A percentile compares a stretch with the other conserved stretches of the same genome.
Conservation (phyloP, 2,113 vertebrate species). For the Podocnemis expansa region DNA sequence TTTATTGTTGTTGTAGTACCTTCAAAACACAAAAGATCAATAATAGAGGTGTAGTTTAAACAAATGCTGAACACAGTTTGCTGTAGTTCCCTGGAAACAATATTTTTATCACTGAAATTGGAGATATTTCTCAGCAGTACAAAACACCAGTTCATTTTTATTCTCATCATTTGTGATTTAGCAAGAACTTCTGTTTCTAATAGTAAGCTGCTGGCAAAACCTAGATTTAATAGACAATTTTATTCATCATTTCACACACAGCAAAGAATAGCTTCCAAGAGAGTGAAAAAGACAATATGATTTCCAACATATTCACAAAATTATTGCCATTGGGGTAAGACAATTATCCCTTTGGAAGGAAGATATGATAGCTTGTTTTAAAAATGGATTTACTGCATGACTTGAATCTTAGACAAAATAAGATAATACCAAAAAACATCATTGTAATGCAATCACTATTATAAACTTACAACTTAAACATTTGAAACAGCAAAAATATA, state of each 20-base stretch:
- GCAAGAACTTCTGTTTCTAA: conserved; percentile 31
- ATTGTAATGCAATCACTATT: not conserved
- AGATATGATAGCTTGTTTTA: not conserved
- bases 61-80: conserved; percentile 10
- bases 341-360: not conserved
- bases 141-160: conserved; percentile 23
- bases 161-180: conserved; percentile 7
- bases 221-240: conserved; percentile 26
- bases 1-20: not conserved
- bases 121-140: not conserved
- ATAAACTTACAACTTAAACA: conserved; percentile 28
- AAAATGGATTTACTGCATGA: not conserved
- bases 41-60: conserved; percentile 29
- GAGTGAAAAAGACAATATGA: not conserved
- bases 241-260: conserved; percentile 5
- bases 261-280: conserved; percentile 4
- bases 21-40: not conserved
- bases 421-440: not conserved
- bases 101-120: not conserved
- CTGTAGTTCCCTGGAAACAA: not conserved
- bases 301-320: conserved; percentile 15
- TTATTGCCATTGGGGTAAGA: conserved; percentile 6
- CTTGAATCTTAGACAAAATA: not conserved
- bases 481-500: not conserved
- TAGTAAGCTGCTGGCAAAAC: not conserved